These are phyloP conservation scores for Acipenser transmontanus DNA, from an alignment of 2,797 vertebrate genomes.

Conservation along the genomic window DNA sequence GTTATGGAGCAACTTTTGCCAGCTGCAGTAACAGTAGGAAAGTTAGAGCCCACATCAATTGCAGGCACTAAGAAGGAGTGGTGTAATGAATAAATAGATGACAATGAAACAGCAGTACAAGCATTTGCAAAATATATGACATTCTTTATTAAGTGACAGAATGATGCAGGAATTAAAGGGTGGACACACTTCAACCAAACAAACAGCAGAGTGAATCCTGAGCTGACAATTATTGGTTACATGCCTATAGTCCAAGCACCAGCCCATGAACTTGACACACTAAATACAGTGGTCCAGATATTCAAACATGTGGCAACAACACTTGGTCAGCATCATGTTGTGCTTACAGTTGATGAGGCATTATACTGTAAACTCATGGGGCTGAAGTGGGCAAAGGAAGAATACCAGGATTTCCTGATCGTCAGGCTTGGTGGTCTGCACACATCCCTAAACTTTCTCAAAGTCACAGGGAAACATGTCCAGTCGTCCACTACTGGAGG, in stretches of 20 bases:
- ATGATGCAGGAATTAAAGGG: background rate
- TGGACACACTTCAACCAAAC: constrained; percentile 17
- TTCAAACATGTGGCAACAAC: background rate
- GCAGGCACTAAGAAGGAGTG: background rate
- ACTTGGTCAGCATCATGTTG: constrained; percentile 13
- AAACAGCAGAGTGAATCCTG: background rate
- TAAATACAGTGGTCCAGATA: constrained; percentile 13
- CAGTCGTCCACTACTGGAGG: background rate
- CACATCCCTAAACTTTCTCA: constrained; percentile 18
- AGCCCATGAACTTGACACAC: constrained; percentile 16
- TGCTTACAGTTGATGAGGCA: constrained; percentile 18
- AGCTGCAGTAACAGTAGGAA: too few species aligned
- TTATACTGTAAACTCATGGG: constrained; percentile 20
- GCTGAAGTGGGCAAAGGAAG: constrained; percentile 18
- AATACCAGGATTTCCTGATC: constrained; percentile 15
- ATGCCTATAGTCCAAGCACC: constrained; percentile 19
- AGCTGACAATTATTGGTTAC: constrained; percentile 12
- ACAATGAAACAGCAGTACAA: constrained; percentile 1
- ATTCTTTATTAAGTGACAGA: constrained; percentile 7
- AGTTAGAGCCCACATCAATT: background rate
- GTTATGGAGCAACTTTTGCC: background rate
- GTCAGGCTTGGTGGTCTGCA: constrained; percentile 19
- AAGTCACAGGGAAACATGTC: constrained; percentile 18
- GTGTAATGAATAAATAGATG: constrained; percentile 6
- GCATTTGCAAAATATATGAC: constrained; percentile 10